These are phyloP conservation scores for Dyspetes luteomarginatus DNA, from an alignment of 2,888 invertebrate genomes.

Conservation along the genomic window DNA sequence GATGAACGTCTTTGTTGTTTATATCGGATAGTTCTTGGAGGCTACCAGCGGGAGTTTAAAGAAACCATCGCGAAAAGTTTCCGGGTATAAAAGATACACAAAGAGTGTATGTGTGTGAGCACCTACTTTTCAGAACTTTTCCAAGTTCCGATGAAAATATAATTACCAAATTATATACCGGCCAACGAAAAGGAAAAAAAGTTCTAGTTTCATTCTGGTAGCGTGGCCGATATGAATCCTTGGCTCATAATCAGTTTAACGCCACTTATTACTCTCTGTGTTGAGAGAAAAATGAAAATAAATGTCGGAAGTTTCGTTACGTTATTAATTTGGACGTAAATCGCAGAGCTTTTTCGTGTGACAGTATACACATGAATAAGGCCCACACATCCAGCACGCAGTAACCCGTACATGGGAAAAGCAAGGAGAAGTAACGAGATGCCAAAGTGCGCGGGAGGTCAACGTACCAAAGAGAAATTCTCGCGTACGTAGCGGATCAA, in stretches of 20 bases:
- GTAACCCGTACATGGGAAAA: too few relatives aligned
- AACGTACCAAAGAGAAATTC: not conserved
- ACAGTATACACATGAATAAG: too few relatives aligned
- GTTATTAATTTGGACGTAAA: too few relatives aligned
- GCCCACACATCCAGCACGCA: too few relatives aligned
- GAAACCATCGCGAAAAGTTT: slow-evolving; percentile 22
- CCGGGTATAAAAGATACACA: slow-evolving; percentile 1
- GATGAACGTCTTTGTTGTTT: not conserved
- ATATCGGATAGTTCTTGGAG: not conserved
- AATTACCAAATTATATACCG: too few relatives aligned
- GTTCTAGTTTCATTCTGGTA: not conserved
- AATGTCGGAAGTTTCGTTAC: too few relatives aligned
- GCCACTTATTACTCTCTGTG: not conserved
- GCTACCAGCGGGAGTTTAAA: slow-evolving; percentile 8
- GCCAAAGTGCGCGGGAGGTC: too few relatives aligned
- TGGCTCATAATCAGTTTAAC: not conserved
- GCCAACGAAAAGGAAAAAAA: not conserved
- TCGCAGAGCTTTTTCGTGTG: not conserved
- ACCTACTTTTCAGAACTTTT: not conserved
- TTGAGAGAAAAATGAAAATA: not conserved
- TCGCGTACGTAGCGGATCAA: not conserved
- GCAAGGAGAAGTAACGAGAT: not conserved
- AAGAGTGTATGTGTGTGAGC: not conserved
- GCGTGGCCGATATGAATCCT: not conserved
- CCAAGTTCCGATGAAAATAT: not conserved